Conservation (phyloP, 2,113 vertebrate genomes). For the Tursiops truncatus region DNA sequence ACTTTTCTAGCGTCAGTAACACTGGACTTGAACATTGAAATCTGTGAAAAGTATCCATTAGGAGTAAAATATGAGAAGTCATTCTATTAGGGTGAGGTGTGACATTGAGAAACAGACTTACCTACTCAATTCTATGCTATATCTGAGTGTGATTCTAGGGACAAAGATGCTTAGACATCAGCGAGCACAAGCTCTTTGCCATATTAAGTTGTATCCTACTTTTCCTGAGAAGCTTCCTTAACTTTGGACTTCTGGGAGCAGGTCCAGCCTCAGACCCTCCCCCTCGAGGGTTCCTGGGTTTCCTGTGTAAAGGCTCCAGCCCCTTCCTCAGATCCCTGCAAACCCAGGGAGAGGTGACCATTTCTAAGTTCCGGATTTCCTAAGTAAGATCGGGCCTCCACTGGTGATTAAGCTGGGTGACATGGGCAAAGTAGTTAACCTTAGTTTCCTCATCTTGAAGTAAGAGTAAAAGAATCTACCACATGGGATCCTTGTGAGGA, state of each 20-base stretch:
- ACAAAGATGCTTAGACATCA: background rate
- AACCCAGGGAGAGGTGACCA: no score
- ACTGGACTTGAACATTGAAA: background rate
- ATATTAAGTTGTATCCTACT: background rate
- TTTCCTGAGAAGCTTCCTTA: background rate
- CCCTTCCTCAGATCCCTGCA: background rate
- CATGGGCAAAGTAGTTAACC: background rate
- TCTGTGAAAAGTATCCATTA: background rate
- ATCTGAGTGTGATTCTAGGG: background rate
- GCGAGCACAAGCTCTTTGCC: background rate
- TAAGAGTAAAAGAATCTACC: background rate
- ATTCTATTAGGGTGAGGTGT: background rate
- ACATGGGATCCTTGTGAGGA: background rate
- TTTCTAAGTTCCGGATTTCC: background rate
- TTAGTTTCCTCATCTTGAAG: background rate
- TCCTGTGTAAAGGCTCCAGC: background rate
- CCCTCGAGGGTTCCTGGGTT: accelerated
- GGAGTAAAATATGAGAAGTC: background rate
- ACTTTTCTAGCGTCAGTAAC: background rate
- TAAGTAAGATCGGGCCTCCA: accelerated
- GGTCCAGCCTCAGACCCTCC: background rate
- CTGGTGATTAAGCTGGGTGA: background rate
- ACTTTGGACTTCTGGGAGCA: background rate
- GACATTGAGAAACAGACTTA: background rate
- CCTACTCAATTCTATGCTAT: background rate